Evolutionary conservation across 1,140 invertebrate genomes (phyloP), one percentile per base, ranked within the genome.

Genomic region (Heterodera schachtii): DNA sequence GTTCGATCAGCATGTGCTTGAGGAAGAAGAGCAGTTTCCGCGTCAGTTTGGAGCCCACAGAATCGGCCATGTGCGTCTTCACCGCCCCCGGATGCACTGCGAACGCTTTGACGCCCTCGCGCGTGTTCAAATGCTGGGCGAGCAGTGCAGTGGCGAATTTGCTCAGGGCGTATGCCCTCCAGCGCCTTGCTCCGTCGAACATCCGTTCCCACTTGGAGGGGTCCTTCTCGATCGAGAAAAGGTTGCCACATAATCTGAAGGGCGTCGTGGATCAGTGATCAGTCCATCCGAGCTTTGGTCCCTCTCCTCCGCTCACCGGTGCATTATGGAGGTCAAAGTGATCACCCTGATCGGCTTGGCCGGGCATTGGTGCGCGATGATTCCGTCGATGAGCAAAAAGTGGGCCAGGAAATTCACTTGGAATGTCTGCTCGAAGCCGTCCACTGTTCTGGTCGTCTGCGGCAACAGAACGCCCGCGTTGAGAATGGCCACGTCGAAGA

Each of bases 331-430:
- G 3, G 83, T 84, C 31, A 84, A 60, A 13, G 84, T 85, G 60
- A 84, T 70, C 19, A 84, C 75, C 46, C 74, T 79, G 47, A 84
- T 47, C 11, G 60, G 13, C 19, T 69, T n/a, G 41, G 49, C 6
- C n/a, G 49, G 43, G 16, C 73, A 46, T 46, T 75, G 78, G 44
- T 82, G 57, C 1, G 80, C 46, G n/a, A 84, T 64, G 19, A 84
- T 69, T 11, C 16, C 46, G 9, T 73, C 44, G 49, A 83, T 46
- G n/a, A 84, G 79, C 41, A 86, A 19, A 71, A 84, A 84, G 11
- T 84, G 83, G 21, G 43, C 49, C 6, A 84, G 79, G 41, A 79
- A 84, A 57, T 84, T 84, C 16, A 84, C 83, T 81, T 84, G 83
- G 60, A 84, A 84, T 16, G 83, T 75, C n/a, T 57, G 73, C 46